A percentile compares a stretch with the other conserved stretches of the same genome.
Conservation (phyloP, 2,113 vertebrate genomes). For the Hypanus sabinus region DNA sequence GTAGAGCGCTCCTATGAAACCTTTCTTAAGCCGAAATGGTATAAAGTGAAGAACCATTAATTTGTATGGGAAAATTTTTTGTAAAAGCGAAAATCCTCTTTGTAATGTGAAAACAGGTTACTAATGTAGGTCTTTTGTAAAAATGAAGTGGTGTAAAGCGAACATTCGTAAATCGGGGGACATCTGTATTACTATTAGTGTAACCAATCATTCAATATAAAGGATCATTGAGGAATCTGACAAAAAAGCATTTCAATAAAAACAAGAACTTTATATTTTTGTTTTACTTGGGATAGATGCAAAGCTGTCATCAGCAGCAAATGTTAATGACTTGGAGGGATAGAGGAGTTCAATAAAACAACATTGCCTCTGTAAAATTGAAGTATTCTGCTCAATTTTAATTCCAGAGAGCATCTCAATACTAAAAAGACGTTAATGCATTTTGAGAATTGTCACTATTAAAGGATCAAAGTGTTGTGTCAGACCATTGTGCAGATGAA, state of each 20-base stretch:
- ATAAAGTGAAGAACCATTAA: too few relatives aligned
- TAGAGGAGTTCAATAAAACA: background rate
- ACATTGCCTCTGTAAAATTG: background rate
- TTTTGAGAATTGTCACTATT: background rate
- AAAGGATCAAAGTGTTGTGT: conserved; percentile 3
- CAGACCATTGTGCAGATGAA: background rate
- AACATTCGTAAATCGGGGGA: too few relatives aligned
- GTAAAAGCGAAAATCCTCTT: too few relatives aligned
- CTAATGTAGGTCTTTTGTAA: too few relatives aligned
- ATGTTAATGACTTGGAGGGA: background rate
- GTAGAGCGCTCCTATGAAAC: too few relatives aligned
- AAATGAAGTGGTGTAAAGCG: too few relatives aligned
- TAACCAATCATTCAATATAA: background rate
- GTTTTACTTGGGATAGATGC: background rate
- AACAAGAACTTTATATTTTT: background rate
- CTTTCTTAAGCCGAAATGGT: too few relatives aligned
- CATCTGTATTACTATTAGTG: background rate
- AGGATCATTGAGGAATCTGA: background rate
- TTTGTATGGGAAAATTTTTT: too few relatives aligned
- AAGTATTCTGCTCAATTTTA: background rate
- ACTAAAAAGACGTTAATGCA: background rate
- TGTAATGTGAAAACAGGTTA: too few relatives aligned
- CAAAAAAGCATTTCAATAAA: conserved; percentile 14
- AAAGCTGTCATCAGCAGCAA: background rate
- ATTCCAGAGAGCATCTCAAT: background rate